These are phyloP conservation scores for Amblyopsis rosae DNA, from an alignment of 2,113 vertebrate species.

Conservation along the genomic window DNA sequence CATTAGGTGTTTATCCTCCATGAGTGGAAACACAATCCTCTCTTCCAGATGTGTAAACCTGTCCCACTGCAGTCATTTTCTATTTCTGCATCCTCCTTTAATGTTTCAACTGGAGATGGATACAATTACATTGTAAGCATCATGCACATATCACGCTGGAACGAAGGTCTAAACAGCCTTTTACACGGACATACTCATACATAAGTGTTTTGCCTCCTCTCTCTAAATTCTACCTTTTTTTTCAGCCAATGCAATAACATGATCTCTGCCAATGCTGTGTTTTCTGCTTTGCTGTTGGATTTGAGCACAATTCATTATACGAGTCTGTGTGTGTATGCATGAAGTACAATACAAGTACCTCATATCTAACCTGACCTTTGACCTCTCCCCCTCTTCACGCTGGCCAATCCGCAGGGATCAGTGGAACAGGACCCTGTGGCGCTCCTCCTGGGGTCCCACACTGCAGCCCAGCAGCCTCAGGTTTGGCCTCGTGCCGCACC, in stretches of 20 bases:
- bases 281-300: constrained; percentile 5
- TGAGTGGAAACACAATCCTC: constrained; percentile 6
- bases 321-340: not conserved
- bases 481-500: constrained; percentile 69
- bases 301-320: not conserved
- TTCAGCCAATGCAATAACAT: not conserved
- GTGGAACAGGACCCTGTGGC: constrained; percentile 78
- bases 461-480: constrained; percentile 76
- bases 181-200: too few species aligned
- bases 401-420: constrained; percentile 73
- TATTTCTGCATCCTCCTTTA: not conserved
- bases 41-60: too few species aligned
- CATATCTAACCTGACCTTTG: constrained; percentile 69
- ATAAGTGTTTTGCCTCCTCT: too few species aligned
- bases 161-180: too few species aligned
- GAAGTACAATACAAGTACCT: constrained; percentile 3
- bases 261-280: constrained; percentile 7
- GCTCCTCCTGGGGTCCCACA: constrained; percentile 72
- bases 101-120: not conserved
- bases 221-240: not conserved
- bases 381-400: constrained; percentile 55
- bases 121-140: too few species aligned
- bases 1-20: constrained; percentile 25
- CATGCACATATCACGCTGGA: too few species aligned
- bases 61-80: not conserved